Base-by-base conservation (phyloP, 2,797 vertebrate genomes). In the Pseudochaenichthys georgianus region DNA sequence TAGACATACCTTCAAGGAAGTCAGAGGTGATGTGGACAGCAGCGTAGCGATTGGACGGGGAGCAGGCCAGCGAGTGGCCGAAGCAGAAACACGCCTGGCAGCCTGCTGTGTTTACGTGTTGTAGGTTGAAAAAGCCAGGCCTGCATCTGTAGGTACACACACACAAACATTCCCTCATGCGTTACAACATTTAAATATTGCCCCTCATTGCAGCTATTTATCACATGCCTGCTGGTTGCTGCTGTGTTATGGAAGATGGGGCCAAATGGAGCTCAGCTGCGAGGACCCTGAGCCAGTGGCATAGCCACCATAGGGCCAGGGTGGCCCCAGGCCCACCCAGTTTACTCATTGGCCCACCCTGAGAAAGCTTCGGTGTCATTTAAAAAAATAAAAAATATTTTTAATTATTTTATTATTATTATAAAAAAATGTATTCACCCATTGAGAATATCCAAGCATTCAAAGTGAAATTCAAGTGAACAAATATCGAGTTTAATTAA, bases 61-160 rank as follows among this genome's bases (percentile, higher is more conserved):
- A 64, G 67, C 98, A 99, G 70, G 89, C 96, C 0, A 90, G 89
- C 0, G 98, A 98, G 88, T 98, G 98, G n/a, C 97, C 96, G 0
- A 93, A 96, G 87, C 97, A 99, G 93, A 99, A 99, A 83, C 98
- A 99, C 16, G 92, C 84, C 74, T 91, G 95, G 87, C 98, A 99
- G 63, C 98, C 97, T 0, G 67, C 42, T 0, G 94, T 93, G 81
- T 96, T 96, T 65, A 81, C 88, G 59, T 85, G 77, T 79, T 97
- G 95, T 3, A 98, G 89, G 87, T 96, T 96, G 79, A 98, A 98
- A 19, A 94, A 96, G 4, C 97, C 98, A 0, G 95, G 96, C 67
- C 95, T 96, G 86, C 98, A 99, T 75, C 98, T 99, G 93, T n/a
- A 65, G 7, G 28, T 9, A 82, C 68, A 64, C 21, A 61, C n/a